Conservation (phyloP, 1,140 invertebrate species). For the Lepidurus couesii region DNA sequence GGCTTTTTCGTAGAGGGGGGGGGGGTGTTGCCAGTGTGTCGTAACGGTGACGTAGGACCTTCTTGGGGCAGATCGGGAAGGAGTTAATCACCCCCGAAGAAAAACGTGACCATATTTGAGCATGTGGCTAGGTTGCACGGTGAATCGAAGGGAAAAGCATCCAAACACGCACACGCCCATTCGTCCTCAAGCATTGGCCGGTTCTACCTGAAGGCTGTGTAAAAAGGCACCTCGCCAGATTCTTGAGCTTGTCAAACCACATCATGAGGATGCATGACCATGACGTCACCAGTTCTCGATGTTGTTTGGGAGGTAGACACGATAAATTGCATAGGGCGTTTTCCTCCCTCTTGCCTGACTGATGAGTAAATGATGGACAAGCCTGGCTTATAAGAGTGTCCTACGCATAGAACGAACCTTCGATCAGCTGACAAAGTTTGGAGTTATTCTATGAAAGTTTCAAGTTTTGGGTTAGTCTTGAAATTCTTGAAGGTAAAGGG, state of each 20-base stretch:
- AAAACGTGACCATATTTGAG: constrained; percentile 32
- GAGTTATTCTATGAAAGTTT: too few relatives aligned
- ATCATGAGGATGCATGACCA: background rate
- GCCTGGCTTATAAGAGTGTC: background rate
- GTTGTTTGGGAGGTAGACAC: background rate
- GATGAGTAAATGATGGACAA: background rate
- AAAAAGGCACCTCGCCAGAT: constrained; percentile 5
- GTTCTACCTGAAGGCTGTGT: background rate
- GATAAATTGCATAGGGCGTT: constrained; percentile 14
- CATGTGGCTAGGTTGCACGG: constrained; percentile 24
- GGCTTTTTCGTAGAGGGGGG: background rate
- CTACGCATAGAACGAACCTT: background rate
- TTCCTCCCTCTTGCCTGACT: background rate
- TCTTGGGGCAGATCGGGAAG: background rate
- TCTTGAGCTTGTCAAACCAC: background rate
- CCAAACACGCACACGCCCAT: constrained; percentile 8
- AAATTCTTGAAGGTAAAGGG: background rate
- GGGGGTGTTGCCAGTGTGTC: background rate
- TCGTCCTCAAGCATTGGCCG: constrained; percentile 11
- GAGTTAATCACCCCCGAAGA: constrained; percentile 17
- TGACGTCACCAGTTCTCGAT: constrained; percentile 12
- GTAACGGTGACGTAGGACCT: constrained; percentile 13
- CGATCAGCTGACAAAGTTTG: background rate
- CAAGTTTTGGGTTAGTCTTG: too few relatives aligned
- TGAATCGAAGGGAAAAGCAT: constrained; percentile 21